A percentile compares a stretch with the other conserved stretches of the same genome.
Conservation (phyloP, 2,888 invertebrate species). For the Hypomecis punctinalis region DNA sequence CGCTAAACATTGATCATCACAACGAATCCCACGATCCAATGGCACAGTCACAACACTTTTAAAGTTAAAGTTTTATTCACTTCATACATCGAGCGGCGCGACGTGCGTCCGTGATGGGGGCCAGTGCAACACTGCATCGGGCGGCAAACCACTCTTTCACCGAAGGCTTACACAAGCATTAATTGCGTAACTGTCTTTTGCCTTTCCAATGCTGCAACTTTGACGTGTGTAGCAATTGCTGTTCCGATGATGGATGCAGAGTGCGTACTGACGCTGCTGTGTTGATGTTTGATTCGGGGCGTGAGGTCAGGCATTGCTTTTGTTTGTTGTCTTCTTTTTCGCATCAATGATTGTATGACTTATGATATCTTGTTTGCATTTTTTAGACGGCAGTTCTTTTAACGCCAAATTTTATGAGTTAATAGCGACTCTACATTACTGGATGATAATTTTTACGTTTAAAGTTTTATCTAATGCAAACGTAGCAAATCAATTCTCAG, state of each 20-base stretch:
- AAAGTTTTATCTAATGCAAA: no score
- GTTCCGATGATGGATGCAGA: conserved; percentile 49
- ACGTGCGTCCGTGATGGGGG: conserved; percentile 61
- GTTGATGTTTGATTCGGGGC: conserved; percentile 21
- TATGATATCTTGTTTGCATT: no score
- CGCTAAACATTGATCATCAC: conserved; percentile 19
- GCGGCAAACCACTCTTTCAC: conserved; percentile 73
- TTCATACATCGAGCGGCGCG: conserved; percentile 33
- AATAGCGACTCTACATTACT: no score
- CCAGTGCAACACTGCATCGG: conserved; percentile 72
- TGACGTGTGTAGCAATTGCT: conserved; percentile 61
- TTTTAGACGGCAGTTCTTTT: no score
- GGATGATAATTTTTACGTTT: no score
- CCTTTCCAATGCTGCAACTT: conserved; percentile 73
- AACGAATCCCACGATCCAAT: conserved; percentile 44
- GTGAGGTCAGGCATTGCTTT: conserved; percentile 11
- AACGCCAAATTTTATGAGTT: no score
- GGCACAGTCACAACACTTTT: conserved; percentile 44
- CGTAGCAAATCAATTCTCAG: no score
- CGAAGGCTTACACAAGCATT: conserved; percentile 72
- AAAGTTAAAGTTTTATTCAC: conserved; percentile 11
- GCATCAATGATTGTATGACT: neutral
- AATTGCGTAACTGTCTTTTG: conserved; percentile 71
- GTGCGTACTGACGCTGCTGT: conserved; percentile 20
- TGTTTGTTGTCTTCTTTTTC: conserved; percentile 7